Conservation (phyloP, 2,797 vertebrate genomes). For the Prionace glauca region DNA sequence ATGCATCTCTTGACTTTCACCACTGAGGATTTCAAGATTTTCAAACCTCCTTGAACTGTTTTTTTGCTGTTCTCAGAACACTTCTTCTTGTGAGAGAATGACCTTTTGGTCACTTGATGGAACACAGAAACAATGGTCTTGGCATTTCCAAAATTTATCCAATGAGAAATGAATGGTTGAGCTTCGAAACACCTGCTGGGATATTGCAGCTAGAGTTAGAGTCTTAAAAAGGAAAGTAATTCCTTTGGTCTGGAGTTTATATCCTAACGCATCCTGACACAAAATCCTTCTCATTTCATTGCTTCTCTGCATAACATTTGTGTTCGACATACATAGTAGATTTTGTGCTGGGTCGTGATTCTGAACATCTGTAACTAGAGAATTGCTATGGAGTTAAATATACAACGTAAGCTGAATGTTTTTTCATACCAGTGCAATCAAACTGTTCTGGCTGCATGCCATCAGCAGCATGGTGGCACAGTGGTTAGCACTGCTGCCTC, state of each 20-base stretch:
- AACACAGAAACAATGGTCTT: neutral
- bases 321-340: neutral
- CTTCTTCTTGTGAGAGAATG: neutral
- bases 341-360: neutral
- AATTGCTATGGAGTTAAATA: neutral
- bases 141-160: neutral
- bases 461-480: neutral
- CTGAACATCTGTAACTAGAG: neutral
- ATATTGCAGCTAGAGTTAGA: neutral
- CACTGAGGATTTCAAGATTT: neutral
- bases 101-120: neutral
- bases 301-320: neutral
- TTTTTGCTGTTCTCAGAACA: neutral
- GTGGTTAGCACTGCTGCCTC: too few relatives aligned
- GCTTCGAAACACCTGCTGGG: neutral
- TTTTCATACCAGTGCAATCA: neutral
- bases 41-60: neutral
- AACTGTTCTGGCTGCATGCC: neutral
- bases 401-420: neutral
- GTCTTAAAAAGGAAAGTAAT: too few relatives aligned
- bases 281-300: too few relatives aligned
- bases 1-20: neutral
- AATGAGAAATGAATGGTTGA: neutral
- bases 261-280: too few relatives aligned
- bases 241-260: too few relatives aligned